A percentile compares a stretch with the other conserved stretches of the same genome.
These are phyloP conservation scores for Synanthedon myopaeformis DNA, from an alignment of 2,888 invertebrate species.

Conservation along the genomic window DNA sequence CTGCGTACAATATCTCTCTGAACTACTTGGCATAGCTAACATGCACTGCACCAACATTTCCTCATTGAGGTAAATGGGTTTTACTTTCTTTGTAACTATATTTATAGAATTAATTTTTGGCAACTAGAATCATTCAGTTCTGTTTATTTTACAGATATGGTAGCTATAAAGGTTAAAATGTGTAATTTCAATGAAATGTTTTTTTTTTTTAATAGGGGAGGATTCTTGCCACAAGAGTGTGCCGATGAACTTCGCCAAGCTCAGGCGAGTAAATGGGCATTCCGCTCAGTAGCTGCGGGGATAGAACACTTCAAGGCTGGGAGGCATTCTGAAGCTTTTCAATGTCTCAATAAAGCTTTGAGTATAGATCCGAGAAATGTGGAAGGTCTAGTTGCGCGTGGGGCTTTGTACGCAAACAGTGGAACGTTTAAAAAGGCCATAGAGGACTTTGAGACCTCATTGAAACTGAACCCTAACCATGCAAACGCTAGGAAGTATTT, in stretches of 20 bases:
- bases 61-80: conserved; percentile 72
- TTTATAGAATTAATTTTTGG: conserved; percentile 4
- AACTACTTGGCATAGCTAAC: conserved; percentile 78
- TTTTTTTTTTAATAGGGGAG: conserved; percentile 64
- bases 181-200: not conserved
- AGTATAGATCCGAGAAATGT: conserved; percentile 93
- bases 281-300: conserved; percentile 93
- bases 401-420: conserved; percentile 92
- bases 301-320: conserved; percentile 95
- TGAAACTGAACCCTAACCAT: conserved; percentile 89
- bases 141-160: not conserved
- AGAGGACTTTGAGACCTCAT: conserved; percentile 92
- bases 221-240: conserved; percentile 84
- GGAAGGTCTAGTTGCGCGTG: conserved; percentile 91
- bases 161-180: not conserved
- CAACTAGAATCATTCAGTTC: conserved; percentile 1
- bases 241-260: conserved; percentile 87
- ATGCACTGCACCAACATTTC: conserved; percentile 77
- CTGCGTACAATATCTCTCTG: conserved; percentile 85
- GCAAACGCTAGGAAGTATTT: conserved; percentile 94
- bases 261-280: conserved; percentile 95
- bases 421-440: conserved; percentile 94
- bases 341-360: conserved; percentile 92
- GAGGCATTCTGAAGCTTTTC: conserved; percentile 93
- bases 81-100: not conserved